Evolutionary conservation across 2,113 vertebrate genomes (phyloP), one percentile per base, ranked within the genome.

Genomic region (Hippolais icterina): DNA sequence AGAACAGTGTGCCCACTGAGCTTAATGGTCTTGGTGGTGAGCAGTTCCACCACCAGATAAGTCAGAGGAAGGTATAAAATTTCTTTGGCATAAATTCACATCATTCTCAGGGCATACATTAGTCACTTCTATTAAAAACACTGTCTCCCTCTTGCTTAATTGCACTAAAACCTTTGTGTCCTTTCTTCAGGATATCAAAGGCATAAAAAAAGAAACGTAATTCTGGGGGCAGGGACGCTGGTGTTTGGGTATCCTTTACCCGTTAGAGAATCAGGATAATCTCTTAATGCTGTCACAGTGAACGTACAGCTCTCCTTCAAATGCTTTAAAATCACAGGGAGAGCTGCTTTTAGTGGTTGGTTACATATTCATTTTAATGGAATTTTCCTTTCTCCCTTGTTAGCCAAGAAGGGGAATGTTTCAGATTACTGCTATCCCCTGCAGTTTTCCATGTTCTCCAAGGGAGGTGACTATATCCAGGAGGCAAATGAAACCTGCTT

Each of bases 301-400:
- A 96, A 91, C 94, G 93, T 27, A 33, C 37, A 75, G 16, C 22
- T 75, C 53, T 79, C 35, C 42, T 76, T 86, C 28, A 18, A n/a
- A 84, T 35, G 37, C 46, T 76, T 91, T 42, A 52, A 27, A 65
- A 65, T 44, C 27, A 87, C 66, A 94, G 83, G 80, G 50, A 59
- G 31, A 78, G 46, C 46, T 93, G 75, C 64, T 69, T 83, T 76
- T 79, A 90, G 64, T 57, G 39, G 39, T 20, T 70, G 42, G 57
- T 77, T 90, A 89, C 81, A 83, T 88, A 92, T 31, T 91, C n/a
- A 92, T 93, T 90, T 87, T 60, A 81, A 74, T 74, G 61, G 69
- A 68, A 59, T 84, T 81, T 92, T 78, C n/a, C 42, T 89, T 95
- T 59, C 72, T 70, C 31, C 9, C 31, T 84, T 47, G 39, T 89